Percentiles rank a stretch among this genome's conserved stretches.
These are phyloP conservation scores for Pantherophis guttatus DNA, from an alignment of 2,113 vertebrate species.

Conservation along the genomic window DNA sequence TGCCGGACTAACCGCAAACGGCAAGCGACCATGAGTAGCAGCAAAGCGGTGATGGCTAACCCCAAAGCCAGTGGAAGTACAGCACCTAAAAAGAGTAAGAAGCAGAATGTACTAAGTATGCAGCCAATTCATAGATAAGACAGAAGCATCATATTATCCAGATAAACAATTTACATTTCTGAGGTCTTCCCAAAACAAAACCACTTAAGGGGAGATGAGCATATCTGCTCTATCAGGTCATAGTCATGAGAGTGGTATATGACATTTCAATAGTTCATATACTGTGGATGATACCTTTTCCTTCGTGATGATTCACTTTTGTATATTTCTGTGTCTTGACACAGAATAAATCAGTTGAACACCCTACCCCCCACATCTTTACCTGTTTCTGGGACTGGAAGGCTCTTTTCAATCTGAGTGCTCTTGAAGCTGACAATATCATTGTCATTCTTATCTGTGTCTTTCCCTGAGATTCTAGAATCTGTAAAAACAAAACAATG, in stretches of 20 bases:
- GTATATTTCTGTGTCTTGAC: background rate
- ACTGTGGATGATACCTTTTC: background rate
- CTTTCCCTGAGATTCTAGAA: slow-evolving; percentile 66
- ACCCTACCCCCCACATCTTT: background rate
- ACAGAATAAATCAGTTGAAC: background rate
- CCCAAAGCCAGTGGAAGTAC: slow-evolving; percentile 92
- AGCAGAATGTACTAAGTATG: background rate
- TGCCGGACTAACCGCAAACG: slow-evolving; percentile 86
- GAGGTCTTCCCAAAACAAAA: background rate
- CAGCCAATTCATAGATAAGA: slow-evolving; percentile 21
- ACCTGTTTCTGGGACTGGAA: slow-evolving; percentile 88
- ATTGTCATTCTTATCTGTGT: slow-evolving; percentile 61
- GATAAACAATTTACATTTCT: background rate
- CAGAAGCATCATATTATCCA: background rate
- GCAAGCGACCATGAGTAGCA: slow-evolving; percentile 91
- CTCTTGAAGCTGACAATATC: slow-evolving; percentile 72
- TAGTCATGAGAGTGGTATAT: background rate
- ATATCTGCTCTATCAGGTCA: background rate
- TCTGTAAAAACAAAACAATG: slow-evolving; percentile 61
- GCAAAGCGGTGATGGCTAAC: slow-evolving; percentile 87
- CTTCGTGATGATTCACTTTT: background rate
- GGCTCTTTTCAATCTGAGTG: slow-evolving; percentile 67
- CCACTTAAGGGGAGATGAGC: background rate
- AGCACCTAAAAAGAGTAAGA: slow-evolving; percentile 73
- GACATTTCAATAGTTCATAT: background rate